These are phyloP conservation scores for Cataglyphis albicans DNA, from an alignment of 2,888 invertebrate genomes.

Conservation along the genomic window DNA sequence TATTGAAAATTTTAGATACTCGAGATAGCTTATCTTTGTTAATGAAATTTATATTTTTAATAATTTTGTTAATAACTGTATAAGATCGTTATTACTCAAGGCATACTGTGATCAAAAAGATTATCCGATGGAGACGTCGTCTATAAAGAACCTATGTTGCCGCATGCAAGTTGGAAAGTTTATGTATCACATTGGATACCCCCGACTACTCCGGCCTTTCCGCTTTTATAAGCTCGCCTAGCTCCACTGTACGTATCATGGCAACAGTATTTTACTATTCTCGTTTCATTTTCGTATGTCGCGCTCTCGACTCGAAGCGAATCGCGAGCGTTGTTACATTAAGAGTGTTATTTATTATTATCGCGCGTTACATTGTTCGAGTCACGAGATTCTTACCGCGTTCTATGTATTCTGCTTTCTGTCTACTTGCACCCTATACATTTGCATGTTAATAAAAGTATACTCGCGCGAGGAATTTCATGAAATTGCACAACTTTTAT, in stretches of 20 bases:
- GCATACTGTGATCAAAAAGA: neutral
- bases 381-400: slow-evolving; percentile 25
- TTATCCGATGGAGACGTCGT: slow-evolving; percentile 11
- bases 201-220: slow-evolving; percentile 33
- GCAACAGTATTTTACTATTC: slow-evolving; percentile 45
- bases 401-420: neutral
- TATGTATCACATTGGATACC: slow-evolving; percentile 39
- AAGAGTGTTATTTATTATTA: slow-evolving; percentile 45
- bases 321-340: slow-evolving; percentile 17
- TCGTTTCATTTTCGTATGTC: slow-evolving; percentile 45
- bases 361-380: slow-evolving; percentile 41
- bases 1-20: neutral
- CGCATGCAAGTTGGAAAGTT: slow-evolving; percentile 52
- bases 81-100: neutral
- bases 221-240: slow-evolving; percentile 37
- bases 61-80: neutral
- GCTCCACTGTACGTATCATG: slow-evolving; percentile 30
- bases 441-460: slow-evolving; percentile 37
- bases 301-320: slow-evolving; percentile 7
- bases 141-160: slow-evolving; percentile 20
- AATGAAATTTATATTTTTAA: neutral
- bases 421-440: slow-evolving; percentile 40
- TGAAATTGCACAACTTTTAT: slow-evolving; percentile 4
- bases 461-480: slow-evolving; percentile 21
- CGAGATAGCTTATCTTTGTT: neutral